These are phyloP conservation scores for Podiceps cristatus DNA, from an alignment of 2,113 vertebrate genomes.

Conservation along the genomic window DNA sequence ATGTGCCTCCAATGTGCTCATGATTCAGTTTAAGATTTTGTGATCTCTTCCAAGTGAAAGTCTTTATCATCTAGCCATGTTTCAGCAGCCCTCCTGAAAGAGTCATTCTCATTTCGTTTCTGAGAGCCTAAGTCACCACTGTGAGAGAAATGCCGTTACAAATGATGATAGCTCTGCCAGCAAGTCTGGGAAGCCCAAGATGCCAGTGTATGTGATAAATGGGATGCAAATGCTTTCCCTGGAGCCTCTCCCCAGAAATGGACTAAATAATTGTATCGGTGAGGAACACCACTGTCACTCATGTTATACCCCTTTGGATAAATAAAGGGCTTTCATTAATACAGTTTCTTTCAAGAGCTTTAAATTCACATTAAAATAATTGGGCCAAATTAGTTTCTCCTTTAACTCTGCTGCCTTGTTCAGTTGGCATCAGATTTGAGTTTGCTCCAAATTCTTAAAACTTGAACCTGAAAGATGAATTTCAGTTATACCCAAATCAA, in stretches of 20 bases:
- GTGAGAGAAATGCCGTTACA: neutral
- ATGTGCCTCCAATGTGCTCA: rapidly evolving
- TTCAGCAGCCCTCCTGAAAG: neutral
- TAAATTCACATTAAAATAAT: neutral
- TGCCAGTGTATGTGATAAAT: rapidly evolving
- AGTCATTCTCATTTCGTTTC: neutral
- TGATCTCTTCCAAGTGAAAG: neutral
- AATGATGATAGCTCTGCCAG: neutral
- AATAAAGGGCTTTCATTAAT: neutral
- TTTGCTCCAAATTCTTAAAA: neutral
- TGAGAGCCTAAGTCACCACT: neutral
- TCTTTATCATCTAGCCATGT: neutral
- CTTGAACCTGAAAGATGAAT: neutral
- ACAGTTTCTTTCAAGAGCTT: neutral
- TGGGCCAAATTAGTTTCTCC: neutral
- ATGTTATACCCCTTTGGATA: neutral
- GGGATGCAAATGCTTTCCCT: neutral
- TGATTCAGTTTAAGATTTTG: neutral
- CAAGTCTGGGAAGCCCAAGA: neutral
- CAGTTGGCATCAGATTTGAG: neutral
- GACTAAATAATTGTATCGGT: neutral
- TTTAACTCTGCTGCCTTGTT: neutral
- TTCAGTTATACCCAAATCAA: neutral
- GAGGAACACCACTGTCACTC: neutral
- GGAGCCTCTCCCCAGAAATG: neutral